Conservation (phyloP, 1,140 invertebrate genomes). For the Eumeta japonica region DNA sequence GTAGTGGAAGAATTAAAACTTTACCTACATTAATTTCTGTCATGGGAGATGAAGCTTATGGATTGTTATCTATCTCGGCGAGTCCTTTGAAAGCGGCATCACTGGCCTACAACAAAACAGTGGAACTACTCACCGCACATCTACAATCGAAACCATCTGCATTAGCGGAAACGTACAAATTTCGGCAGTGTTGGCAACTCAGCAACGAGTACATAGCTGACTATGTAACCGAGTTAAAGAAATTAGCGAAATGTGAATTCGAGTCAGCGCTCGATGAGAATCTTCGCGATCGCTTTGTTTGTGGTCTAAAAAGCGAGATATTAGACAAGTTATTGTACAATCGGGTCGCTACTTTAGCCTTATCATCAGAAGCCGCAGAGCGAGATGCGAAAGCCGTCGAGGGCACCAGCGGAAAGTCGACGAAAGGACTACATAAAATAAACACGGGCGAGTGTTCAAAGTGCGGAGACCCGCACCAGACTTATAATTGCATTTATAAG, state of each 20-base stretch:
- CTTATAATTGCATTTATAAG: slow-evolving; percentile 1
- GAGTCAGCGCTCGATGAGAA: slow-evolving; percentile 1
- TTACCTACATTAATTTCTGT: slow-evolving; percentile 4
- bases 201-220: slow-evolving; percentile 1
- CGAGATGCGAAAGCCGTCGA: slow-evolving; percentile 5
- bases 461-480: slow-evolving; percentile 2
- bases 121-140: not conserved
- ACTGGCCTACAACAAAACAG: not conserved
- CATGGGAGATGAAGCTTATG: slow-evolving; percentile 3
- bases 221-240: slow-evolving; percentile 6
- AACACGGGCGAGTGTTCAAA: too few species aligned
- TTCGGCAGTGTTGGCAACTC: slow-evolving; percentile 3
- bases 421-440: not conserved
- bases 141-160: slow-evolving; percentile 5
- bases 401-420: not conserved
- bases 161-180: slow-evolving; percentile 7
- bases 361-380: slow-evolving; percentile 4
- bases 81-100: slow-evolving; percentile 3
- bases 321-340: not conserved
- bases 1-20: too few species aligned
- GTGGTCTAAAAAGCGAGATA: slow-evolving; percentile 2
- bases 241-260: slow-evolving; percentile 5
- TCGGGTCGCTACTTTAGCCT: slow-evolving; percentile 1
- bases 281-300: slow-evolving; percentile 7
- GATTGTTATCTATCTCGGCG: not conserved